phyloP scores from a whole-genome alignment of 2,113 vertebrate species.

The Chascanopsetta lugubris region DNA sequence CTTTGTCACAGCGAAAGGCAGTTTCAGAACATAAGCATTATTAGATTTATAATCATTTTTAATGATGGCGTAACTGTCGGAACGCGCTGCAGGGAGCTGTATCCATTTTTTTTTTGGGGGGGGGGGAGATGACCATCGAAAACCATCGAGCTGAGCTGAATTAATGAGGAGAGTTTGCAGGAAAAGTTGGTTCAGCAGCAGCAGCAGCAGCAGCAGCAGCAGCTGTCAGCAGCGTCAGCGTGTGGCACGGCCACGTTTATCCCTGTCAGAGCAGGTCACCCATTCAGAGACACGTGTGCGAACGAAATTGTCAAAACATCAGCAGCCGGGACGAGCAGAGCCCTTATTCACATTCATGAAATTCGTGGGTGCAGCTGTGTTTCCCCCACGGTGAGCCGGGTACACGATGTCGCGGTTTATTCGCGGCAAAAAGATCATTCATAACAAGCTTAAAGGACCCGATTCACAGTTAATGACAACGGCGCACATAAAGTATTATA shows the following conservation, averaged over 20 bases:
- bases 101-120: constrained; percentile 21
- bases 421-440: too few relatives aligned
- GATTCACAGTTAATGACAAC: too few relatives aligned
- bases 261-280: constrained; percentile 31
- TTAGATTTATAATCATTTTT: constrained; percentile 53
- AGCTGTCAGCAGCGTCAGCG: constrained; percentile 47
- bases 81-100: constrained; percentile 19
- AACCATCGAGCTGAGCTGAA: constrained; percentile 59
- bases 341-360: not conserved
- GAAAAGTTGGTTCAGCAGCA: constrained; percentile 40
- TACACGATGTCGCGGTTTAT: not conserved
- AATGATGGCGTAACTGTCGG: constrained; percentile 53
- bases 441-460: too few relatives aligned
- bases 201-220: too few relatives aligned
- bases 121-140: constrained; percentile 50
- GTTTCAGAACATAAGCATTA: constrained; percentile 57
- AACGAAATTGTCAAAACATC: constrained; percentile 29
- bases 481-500: not conserved
- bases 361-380: not conserved
- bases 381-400: not conserved
- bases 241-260: constrained; percentile 26
- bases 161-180: constrained; percentile 62
- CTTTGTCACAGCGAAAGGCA: constrained; percentile 5
- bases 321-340: not conserved
- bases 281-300: not conserved